Evolutionary conservation across 1,140 invertebrate species (phyloP), one percentile per base, ranked within the genome.

Genomic region (Bombus superbus): DNA sequence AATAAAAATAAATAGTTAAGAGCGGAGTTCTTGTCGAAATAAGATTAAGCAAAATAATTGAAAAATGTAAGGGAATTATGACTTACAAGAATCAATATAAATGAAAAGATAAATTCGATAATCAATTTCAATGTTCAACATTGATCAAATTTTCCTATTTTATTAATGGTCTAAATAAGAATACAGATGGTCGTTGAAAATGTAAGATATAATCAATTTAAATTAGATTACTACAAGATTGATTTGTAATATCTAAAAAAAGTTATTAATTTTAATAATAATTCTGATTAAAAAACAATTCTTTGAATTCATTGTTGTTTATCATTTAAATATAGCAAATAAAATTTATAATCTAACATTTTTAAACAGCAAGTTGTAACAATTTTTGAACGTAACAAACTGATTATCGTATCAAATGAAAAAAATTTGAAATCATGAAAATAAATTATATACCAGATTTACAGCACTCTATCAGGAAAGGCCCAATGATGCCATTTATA

Each of bases 381-480:
- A 68, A 77, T 28, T 25, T 86, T 57, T 86, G 72, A 83, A 82
- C 69, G n/a, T 83, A 90, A 91, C 87, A 93, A 94, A 93, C 87
- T 92, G 86, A 91, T 88, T 88, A 87, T 62, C 80, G 80, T 68
- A 79, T 84, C 4, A 80, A 82, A 85, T 74, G 18, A 44, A 68
- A 59, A 66, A 78, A 75, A 85, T 59, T 89, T 92, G 88, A 93
- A 94, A 92, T 92, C 90, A 90, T 92, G 90, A 93, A 93, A 94
- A 92, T 92, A 94, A 94, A 95, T 94, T 94, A 93, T 92, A 68
- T 95, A 95, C 94, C 94, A 89, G 92, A 88, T 93, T 90, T 91
- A 95, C 93, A 94, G 94, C 94, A 90, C 86, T 94, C 89, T 94
- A 93, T 94, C 93, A 93, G 92, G 88, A 90, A 88, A 92, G 90